Conservation (phyloP, 1,140 invertebrate species). For the Sweltsa coloradensis region DNA sequence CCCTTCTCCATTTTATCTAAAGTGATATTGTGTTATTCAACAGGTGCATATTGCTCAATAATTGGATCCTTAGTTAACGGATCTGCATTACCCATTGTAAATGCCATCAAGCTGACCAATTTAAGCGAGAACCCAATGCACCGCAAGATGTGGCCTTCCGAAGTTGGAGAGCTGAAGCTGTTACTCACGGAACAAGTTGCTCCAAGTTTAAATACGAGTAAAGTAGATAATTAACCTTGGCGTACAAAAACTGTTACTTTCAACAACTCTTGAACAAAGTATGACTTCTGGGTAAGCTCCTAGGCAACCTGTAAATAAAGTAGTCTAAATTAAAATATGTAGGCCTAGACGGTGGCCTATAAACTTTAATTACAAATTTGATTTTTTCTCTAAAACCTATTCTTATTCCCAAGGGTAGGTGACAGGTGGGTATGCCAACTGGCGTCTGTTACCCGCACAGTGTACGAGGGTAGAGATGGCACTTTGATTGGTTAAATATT, state of each 20-base stretch:
- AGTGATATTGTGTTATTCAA: not conserved
- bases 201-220: not conserved
- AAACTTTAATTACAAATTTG: not conserved
- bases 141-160: constrained; percentile 3
- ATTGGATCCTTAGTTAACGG: constrained; percentile 3
- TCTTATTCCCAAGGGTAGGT: no score
- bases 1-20: not conserved
- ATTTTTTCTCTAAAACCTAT: no score
- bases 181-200: not conserved
- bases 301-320: not conserved
- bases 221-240: not conserved
- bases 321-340: not conserved
- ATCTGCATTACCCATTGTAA: constrained; percentile 6
- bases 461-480: no score
- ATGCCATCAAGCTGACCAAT: constrained; percentile 8
- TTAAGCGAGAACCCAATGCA: constrained; percentile 4
- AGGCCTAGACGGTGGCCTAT: not conserved
- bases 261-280: not conserved
- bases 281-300: not conserved
- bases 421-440: no score
- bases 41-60: constrained; percentile 9
- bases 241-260: not conserved
- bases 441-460: no score
- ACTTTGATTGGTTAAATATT: no score
- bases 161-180: constrained; percentile 7